Evolutionary conservation across 2,888 invertebrate species (phyloP).

Genomic region (Sussaba pulchella): DNA sequence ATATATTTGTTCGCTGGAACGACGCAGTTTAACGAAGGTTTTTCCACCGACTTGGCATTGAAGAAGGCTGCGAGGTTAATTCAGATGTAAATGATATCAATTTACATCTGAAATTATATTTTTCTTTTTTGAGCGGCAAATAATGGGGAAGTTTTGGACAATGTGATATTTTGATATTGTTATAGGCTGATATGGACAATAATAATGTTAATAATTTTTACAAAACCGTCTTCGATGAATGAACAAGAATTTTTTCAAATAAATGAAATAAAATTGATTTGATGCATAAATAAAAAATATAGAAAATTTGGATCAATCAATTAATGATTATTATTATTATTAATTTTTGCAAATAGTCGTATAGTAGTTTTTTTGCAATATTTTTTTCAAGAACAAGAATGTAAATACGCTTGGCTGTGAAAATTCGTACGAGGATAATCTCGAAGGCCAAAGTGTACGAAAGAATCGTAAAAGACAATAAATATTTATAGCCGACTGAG

Average conservation of each 20-base stretch:
- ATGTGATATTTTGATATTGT: no score
- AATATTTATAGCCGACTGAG: conserved; percentile 52
- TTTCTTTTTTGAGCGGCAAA: background rate
- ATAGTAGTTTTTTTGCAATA: no score
- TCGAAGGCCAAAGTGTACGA: conserved; percentile 18
- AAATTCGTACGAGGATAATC: background rate
- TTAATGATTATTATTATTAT: no score
- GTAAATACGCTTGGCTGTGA: no score
- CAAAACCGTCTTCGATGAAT: no score
- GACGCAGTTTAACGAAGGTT: background rate
- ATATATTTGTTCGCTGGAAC: background rate
- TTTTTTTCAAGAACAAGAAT: no score
- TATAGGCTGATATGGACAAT: no score
- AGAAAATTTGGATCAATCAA: no score
- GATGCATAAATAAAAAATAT: no score
- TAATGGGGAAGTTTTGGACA: no score
- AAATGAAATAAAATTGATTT: background rate
- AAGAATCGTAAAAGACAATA: conserved; percentile 40
- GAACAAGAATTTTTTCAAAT: background rate
- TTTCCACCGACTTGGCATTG: background rate
- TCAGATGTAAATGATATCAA: background rate
- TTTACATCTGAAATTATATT: background rate
- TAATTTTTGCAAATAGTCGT: no score
- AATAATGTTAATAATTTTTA: no score
- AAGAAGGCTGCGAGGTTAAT: background rate